phyloP scores from a whole-genome alignment of 2,797 vertebrate species.

The Propithecus perrieri region DNA sequence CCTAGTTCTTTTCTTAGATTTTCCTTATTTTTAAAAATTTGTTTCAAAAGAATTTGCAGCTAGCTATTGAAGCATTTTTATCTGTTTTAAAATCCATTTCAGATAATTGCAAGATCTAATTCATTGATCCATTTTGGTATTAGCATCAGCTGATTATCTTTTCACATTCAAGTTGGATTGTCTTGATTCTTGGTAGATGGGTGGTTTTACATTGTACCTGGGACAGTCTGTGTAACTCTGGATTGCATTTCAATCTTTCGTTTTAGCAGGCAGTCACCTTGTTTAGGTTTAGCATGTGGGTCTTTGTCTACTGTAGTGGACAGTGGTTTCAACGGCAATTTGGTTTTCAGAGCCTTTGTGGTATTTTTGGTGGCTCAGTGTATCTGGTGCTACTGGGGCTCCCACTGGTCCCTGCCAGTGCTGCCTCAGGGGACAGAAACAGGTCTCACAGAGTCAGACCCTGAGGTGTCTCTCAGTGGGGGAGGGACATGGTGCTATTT shows the following conservation, averaged over 20 bases:
- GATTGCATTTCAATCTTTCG: background rate
- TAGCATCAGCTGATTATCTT: background rate
- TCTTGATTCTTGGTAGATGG: conserved; percentile 18
- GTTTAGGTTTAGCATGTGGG: background rate
- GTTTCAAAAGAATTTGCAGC: background rate
- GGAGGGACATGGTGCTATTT: background rate
- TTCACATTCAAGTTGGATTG: background rate
- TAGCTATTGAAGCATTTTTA: background rate
- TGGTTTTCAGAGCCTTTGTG: background rate
- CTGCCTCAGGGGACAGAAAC: background rate
- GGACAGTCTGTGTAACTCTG: background rate
- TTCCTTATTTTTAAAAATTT: background rate
- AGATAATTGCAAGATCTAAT: background rate
- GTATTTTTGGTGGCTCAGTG: background rate
- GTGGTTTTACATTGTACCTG: background rate
- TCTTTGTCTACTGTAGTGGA: background rate
- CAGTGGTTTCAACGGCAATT: background rate
- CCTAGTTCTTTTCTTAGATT: background rate
- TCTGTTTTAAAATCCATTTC: background rate
- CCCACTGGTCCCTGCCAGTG: background rate
- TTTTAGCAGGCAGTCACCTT: background rate
- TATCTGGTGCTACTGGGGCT: background rate
- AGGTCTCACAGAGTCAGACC: background rate
- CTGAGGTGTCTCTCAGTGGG: background rate
- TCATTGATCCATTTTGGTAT: conserved; percentile 20